Base-by-base conservation (phyloP, 2,797 vertebrate species). In the Petrocephalus sullivani region DNA sequence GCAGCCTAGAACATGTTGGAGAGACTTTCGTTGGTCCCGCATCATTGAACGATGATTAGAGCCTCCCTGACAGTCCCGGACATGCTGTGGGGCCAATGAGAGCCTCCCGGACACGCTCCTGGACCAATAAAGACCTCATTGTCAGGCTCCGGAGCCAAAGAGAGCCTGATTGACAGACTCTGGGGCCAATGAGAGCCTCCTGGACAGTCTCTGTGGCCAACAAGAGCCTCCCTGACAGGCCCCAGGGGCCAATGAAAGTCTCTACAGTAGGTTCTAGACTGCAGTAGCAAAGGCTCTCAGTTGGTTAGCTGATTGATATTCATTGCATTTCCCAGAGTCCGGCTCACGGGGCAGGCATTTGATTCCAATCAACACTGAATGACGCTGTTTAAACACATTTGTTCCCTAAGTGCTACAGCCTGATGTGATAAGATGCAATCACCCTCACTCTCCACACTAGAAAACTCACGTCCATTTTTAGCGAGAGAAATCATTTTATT, bases 381-480 rank as follows among this genome's bases (percentile, higher is more conserved):
- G 53, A 60, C 7, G 14, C 23, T 64, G 53, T 46, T 61, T 46
- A 87, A 51, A 87, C 85, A 61, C 85, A 87, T 87, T 49, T 87
- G 64, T 75, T 75, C 49, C 19, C 28, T 54, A 64, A 87, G 23
- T 54, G 28, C 87, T 75, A 49, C 87, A 78, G 61, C 41, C 58
- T 41, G 23, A 49, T 58, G 60, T 46, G 58, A 87, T 53, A 41
- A 49, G 67, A 54, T 81, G 67, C 33, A 78, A 87, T 81, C 16
- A 87, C 58, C 81, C 87, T 87, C 19, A 33, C 14, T 87, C 87
- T 81, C 71, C 28, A 87, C 28, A 19, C 19, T 61, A 19, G 85
- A 87, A 64, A 64, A 7, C 57, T 37, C 5, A 19, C 19, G 33
- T 61, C 85, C 14, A 61, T 61, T 60, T 61, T 46, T n/a, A 58